A percentile compares a stretch with the other conserved stretches of the same genome.
These are phyloP conservation scores for Cyanocitta stelleri DNA, from an alignment of 2,113 vertebrate genomes.

Conservation along the genomic window DNA sequence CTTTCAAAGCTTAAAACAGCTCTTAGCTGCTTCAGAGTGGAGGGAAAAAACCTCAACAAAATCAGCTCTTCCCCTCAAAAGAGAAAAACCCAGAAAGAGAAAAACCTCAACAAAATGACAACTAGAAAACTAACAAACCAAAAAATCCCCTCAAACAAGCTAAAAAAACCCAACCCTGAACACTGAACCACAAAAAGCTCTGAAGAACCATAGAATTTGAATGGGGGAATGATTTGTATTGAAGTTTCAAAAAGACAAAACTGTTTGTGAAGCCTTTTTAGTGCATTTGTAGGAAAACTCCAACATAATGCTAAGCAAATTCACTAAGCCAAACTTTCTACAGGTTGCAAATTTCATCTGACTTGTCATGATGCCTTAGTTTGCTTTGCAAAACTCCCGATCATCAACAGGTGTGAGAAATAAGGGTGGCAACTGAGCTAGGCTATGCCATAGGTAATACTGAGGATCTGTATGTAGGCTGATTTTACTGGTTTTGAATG, in stretches of 20 bases:
- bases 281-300: neutral
- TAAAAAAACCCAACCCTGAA: rapidly evolving
- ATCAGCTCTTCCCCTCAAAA: neutral
- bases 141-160: neutral
- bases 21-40: neutral
- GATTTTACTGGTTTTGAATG: neutral
- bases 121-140: neutral
- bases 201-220: neutral
- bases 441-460: neutral
- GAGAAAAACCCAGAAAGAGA: neutral
- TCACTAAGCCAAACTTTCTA: neutral
- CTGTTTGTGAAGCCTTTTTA: neutral
- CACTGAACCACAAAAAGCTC: neutral
- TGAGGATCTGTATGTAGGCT: neutral
- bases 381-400: neutral
- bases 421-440: neutral
- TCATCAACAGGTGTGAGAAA: neutral
- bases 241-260: neutral
- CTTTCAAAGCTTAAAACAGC: neutral
- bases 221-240: neutral
- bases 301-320: neutral
- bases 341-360: neutral
- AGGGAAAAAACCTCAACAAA: neutral
- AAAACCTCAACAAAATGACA: neutral
- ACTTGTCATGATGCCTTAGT: neutral